Conservation (phyloP, 2,797 vertebrate genomes). For the Sternotherus odoratus region DNA sequence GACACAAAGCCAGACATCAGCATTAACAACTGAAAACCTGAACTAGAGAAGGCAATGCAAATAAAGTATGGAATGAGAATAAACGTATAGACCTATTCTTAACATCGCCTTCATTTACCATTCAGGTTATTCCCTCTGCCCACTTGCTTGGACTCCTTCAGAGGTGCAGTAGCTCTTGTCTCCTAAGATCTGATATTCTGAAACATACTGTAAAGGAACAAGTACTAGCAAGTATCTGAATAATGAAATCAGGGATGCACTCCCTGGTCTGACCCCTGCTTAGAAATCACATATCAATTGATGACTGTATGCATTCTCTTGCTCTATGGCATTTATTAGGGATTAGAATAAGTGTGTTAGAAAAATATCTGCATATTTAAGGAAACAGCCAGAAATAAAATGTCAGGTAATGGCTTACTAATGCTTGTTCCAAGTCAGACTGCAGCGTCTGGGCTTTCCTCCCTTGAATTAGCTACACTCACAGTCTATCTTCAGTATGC, state of each 20-base stretch:
- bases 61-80: neutral
- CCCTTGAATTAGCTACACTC: neutral
- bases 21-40: neutral
- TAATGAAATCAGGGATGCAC: rapidly evolving
- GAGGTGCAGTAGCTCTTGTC: neutral
- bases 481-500: neutral
- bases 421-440: neutral
- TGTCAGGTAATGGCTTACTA: neutral
- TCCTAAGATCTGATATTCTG: neutral
- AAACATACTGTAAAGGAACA: neutral
- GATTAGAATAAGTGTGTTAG: neutral
- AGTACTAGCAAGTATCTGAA: rapidly evolving
- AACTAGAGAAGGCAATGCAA: neutral
- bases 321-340: neutral
- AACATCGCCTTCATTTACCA: rapidly evolving
- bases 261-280: neutral
- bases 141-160: rapidly evolving
- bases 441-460: neutral
- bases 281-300: neutral
- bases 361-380: neutral
- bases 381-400: neutral
- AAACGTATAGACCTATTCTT: neutral
- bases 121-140: neutral
- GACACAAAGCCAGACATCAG: neutral
- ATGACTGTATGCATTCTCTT: neutral